phyloP scores from a whole-genome alignment of 2,113 vertebrate species.

The Dicentrarchus labrax region DNA sequence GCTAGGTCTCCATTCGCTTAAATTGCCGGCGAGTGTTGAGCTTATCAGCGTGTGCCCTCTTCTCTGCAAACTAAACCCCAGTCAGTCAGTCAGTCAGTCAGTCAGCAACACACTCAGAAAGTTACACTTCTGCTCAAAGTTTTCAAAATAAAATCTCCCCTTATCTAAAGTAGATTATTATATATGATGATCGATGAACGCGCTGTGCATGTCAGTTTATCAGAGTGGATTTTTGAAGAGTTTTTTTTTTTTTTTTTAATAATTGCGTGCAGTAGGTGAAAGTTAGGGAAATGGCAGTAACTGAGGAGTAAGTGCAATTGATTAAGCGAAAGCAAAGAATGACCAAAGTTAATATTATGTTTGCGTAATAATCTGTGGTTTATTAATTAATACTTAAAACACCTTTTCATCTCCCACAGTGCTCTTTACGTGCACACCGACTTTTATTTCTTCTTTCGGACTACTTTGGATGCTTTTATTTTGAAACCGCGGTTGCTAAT shows the following conservation, averaged over 20 bases:
- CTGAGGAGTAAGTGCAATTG: not conserved
- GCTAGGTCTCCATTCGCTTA: constrained; percentile 56
- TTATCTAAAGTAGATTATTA: no score
- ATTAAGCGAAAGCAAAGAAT: not conserved
- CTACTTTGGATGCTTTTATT: constrained; percentile 54
- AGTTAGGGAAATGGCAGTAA: not conserved
- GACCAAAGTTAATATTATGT: not conserved
- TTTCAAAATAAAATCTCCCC: constrained; percentile 69
- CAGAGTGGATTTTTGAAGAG: not conserved
- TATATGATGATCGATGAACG: not conserved
- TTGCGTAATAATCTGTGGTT: not conserved
- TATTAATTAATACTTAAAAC: not conserved
- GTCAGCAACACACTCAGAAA: not conserved
- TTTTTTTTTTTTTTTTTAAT: not conserved
- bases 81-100: not conserved
- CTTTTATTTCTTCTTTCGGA: not conserved
- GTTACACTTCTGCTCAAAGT: not conserved
- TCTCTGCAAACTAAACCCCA: not conserved
- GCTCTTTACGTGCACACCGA: no score
- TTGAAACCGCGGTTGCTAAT: constrained; percentile 33
- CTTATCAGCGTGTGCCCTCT: not conserved
- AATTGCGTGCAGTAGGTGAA: not conserved
- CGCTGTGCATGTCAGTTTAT: not conserved
- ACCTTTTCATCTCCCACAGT: not conserved
- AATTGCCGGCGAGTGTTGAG: not conserved